phyloP scores from a whole-genome alignment of 2,888 invertebrate species.

The Mythimna lalbum region DNA sequence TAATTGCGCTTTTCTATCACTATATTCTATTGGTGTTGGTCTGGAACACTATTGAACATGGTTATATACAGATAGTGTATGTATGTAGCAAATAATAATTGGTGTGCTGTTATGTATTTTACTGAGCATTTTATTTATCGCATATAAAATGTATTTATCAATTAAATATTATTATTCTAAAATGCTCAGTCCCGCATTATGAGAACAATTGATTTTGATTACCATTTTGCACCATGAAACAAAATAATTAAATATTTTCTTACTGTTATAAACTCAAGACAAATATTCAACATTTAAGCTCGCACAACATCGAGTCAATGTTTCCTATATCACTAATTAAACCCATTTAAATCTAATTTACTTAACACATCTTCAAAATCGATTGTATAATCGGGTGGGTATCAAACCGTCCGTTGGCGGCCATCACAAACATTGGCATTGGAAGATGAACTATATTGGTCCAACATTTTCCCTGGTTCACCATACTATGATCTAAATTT shows the following conservation, averaged over 20 bases:
- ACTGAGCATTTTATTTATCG: constrained; percentile 55
- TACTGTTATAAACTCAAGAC: neutral
- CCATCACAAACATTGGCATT: constrained; percentile 59
- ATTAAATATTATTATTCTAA: constrained; percentile 40
- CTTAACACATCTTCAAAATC: constrained; percentile 51
- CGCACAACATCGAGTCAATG: neutral
- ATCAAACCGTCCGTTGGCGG: constrained; percentile 52
- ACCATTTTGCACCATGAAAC: no score
- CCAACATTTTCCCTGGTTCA: constrained; percentile 48
- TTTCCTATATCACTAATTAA: neutral
- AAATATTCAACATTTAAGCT: neutral
- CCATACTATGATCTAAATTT: constrained; percentile 36
- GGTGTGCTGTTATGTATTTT: constrained; percentile 63
- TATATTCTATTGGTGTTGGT: constrained; percentile 74
- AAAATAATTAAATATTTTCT: neutral
- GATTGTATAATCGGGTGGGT: constrained; percentile 54
- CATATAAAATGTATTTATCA: constrained; percentile 45
- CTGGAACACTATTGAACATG: constrained; percentile 63
- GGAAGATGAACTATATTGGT: constrained; percentile 24
- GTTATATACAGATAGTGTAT: constrained; percentile 64
- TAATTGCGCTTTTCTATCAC: constrained; percentile 75
- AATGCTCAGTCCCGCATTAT: constrained; percentile 55
- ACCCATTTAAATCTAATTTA: constrained; percentile 4
- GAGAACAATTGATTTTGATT: constrained; percentile 62
- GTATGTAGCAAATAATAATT: constrained; percentile 67